phyloP scores from a whole-genome alignment of 64 coral and sea anemone species.

The Dendronephthya gigantea region DNA sequence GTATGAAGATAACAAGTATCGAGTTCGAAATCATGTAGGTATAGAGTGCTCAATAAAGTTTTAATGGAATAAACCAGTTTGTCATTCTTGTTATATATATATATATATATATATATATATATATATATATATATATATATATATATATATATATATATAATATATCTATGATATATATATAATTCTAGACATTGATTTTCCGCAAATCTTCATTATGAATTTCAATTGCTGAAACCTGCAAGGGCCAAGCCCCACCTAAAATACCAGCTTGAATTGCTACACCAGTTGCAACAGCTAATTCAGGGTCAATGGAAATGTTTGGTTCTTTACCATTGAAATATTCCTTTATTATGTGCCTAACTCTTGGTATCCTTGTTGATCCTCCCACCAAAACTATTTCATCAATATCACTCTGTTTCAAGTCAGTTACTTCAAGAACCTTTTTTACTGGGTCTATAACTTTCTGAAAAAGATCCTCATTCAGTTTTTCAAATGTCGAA shows the following conservation, averaged over 20 bases:
- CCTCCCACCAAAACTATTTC: conserved; percentile 93
- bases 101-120: no score
- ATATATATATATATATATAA: not conserved
- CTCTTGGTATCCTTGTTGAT: conserved; percentile 76
- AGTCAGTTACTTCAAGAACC: conserved; percentile 63
- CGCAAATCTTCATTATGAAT: conserved; percentile 60
- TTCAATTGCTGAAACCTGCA: conserved; percentile 94
- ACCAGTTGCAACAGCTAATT: conserved; percentile 88
- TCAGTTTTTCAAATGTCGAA: conserved; percentile 85
- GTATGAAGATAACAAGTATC: no score
- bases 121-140: no score
- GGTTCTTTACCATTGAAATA: conserved; percentile 89
- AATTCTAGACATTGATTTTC: conserved; percentile 53
- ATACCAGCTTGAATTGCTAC: conserved; percentile 97
- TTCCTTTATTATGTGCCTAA: conserved; percentile 64
- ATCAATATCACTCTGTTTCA: conserved; percentile 60
- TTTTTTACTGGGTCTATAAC: conserved; percentile 73
- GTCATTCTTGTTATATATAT: no score
- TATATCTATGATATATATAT: not conserved
- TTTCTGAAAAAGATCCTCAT: conserved; percentile 82
- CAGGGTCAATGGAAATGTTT: conserved; percentile 92
- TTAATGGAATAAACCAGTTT: no score
- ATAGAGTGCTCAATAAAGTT: no score
- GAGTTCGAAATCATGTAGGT: no score
- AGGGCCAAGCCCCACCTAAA: conserved; percentile 95